Conservation (phyloP, 2,113 vertebrate genomes). For the Ceyx cyanopectus region DNA sequence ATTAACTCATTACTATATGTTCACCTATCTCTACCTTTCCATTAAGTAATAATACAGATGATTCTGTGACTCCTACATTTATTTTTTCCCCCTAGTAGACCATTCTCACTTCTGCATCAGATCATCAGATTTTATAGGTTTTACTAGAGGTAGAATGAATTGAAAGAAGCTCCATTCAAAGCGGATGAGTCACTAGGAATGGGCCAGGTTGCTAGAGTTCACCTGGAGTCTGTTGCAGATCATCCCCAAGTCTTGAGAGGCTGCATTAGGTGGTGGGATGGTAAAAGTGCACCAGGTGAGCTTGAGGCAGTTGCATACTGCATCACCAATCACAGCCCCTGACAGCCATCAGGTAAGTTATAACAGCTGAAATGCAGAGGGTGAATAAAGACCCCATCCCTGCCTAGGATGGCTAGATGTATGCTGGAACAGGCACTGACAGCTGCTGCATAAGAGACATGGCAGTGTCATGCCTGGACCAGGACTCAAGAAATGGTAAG, state of each 20-base stretch:
- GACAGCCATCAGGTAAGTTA: neutral
- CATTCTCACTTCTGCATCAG: neutral
- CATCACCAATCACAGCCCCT: neutral
- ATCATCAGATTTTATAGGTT: neutral
- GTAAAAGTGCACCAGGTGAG: neutral
- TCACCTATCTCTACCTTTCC: neutral
- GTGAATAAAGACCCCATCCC: neutral
- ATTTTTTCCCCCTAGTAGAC: neutral
- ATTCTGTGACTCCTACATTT: neutral
- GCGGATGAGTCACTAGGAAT: neutral
- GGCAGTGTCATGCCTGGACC: neutral
- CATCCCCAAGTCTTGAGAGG: neutral
- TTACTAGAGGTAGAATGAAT: neutral
- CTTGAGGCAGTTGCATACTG: neutral
- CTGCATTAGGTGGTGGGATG: neutral
- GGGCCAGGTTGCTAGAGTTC: neutral
- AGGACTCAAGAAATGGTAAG: neutral
- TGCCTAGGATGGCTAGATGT: accelerated
- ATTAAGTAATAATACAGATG: neutral
- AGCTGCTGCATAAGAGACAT: accelerated
- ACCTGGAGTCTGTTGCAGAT: neutral
- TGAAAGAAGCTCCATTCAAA: neutral
- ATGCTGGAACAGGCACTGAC: neutral
- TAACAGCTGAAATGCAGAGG: neutral
- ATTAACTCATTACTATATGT: neutral